Base-by-base conservation (phyloP, 2,113 vertebrate genomes). In the Petromus typicus region DNA sequence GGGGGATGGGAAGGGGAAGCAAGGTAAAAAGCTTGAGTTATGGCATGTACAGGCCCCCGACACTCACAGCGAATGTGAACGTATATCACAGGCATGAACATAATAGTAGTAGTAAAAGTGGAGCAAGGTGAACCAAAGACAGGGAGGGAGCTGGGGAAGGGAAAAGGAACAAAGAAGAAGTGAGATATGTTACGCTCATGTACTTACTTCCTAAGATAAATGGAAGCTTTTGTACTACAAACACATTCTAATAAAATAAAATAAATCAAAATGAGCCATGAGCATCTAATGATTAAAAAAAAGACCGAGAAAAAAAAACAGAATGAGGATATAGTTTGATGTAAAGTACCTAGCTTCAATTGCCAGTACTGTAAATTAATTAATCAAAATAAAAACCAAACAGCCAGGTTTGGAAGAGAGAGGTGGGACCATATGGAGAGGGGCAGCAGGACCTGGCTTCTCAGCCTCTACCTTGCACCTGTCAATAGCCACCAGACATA, bases 381-480 rank as follows among this genome's bases (percentile, higher is more conserved):
- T 40, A 71, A 40, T 67, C 7, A 40, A 71, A 71, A 43, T 25
- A 13, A 73, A 75, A 14, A 45, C 40, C 37, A 75, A 40, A 75
- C 40, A 73, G 22, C 6, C 45, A 4, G 32, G 10, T 22, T 18
- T 56, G 14, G 14, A 32, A 14, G 22, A n/a, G 34, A 30, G 12
- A 8, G 13, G n/a, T 27, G 1, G 4, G 10, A 18, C 1, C 10
- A 6, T 3, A 30, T 0, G 3, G 6, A 14, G 59, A 27, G n/a
- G 45, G 18, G 13, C 30, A 10, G 10, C 40, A 7, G 48, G 48
- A 17, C 17, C 82, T 40, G 17, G 13, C 30, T 56, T 63, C 43
- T 4, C 5, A 25, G 18, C 64, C 48, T n/a, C n/a, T n/a, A 56
- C 18, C 32, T 43, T 48, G 12, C 43, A 40, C 54, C 40, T 23